phyloP scores from a whole-genome alignment of 2,888 invertebrate species.

The Coenonympha glycerion region DNA sequence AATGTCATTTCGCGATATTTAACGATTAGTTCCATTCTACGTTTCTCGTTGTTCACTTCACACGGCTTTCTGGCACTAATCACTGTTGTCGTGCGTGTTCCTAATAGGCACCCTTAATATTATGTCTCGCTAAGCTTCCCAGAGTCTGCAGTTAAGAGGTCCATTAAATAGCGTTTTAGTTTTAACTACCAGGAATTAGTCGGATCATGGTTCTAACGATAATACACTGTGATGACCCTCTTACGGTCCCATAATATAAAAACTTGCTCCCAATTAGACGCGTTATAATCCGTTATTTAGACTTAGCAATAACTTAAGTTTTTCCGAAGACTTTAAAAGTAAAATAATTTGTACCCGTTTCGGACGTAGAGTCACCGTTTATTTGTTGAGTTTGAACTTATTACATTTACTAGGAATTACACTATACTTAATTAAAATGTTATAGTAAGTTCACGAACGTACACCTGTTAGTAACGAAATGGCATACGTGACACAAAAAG shows the following conservation, averaged over 20 bases:
- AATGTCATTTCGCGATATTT: constrained; percentile 5
- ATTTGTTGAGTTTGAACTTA: not conserved
- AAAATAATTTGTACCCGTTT: no score
- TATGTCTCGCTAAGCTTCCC: constrained; percentile 8
- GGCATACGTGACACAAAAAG: constrained; percentile 69
- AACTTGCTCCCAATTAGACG: not conserved
- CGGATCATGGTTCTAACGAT: constrained; percentile 3
- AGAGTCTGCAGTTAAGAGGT: constrained; percentile 13
- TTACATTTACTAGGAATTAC: no score
- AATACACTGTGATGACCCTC: constrained; percentile 7
- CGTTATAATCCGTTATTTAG: no score
- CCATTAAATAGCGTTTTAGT: constrained; percentile 26
- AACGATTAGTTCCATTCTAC: not conserved
- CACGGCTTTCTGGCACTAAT: constrained; percentile 14
- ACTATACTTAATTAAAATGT: no score
- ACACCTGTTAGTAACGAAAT: constrained; percentile 50
- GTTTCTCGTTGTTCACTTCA: constrained; percentile 16
- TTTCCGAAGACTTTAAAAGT: no score
- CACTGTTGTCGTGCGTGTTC: constrained; percentile 3
- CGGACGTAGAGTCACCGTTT: no score
- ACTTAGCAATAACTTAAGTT: no score
- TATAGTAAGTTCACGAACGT: constrained; percentile 13
- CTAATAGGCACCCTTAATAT: constrained; percentile 1
- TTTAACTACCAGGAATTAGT: constrained; percentile 14
- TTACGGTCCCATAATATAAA: not conserved